Base-by-base conservation (phyloP, 2,888 invertebrate species). In the Chymomyza amoena region DNA sequence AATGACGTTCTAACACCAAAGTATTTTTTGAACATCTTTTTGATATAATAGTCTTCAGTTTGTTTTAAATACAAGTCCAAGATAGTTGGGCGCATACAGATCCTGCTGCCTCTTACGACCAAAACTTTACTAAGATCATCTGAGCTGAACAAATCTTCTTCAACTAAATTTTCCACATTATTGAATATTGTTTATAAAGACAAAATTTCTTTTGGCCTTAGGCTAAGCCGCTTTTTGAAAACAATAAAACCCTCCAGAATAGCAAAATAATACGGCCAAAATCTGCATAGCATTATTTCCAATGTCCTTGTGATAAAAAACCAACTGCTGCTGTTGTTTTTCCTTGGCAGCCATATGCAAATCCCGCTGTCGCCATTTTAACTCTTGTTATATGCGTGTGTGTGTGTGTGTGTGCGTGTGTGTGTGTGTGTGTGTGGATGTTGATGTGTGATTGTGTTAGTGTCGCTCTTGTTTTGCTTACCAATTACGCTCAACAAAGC, bases 401-500 rank as follows among this genome's bases (percentile, higher is more conserved):
- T n/a, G n/a, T n/a, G n/a, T n/a, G n/a, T n/a, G n/a, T n/a, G n/a
- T n/a, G n/a, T n/a, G n/a, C n/a, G 16, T 45, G 75, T 51, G 15
- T 56, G 51, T 39, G 25, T 68, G 50, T 16, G 20, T 45, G 74
- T 56, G n/a, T n/a, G 59, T 57, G 36, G 6, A 7, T 36, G 18
- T 16, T 13, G 10, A 4, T n/a, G 9, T 51, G 20, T 66, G 59
- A 18, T 39, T 18, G 59, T 59, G 59, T 20, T 6, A 16, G 57
- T 63, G 51, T 57, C 13, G 39, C 20, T 65, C 39, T 39, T 25
- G 15, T 67, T 77, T 73, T 73, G 70, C 61, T 79, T 71, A 69
- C 78, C 81, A 87, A 80, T 85, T 85, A 83, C 73, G 73, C 73
- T 69, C 70, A 74, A 70, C 18, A 57, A 85, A 81, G 78, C 56